Evolutionary conservation across 1,140 invertebrate species (phyloP), one percentile per base, ranked within the genome.

Genomic region (Heterodera schachtii): DNA sequence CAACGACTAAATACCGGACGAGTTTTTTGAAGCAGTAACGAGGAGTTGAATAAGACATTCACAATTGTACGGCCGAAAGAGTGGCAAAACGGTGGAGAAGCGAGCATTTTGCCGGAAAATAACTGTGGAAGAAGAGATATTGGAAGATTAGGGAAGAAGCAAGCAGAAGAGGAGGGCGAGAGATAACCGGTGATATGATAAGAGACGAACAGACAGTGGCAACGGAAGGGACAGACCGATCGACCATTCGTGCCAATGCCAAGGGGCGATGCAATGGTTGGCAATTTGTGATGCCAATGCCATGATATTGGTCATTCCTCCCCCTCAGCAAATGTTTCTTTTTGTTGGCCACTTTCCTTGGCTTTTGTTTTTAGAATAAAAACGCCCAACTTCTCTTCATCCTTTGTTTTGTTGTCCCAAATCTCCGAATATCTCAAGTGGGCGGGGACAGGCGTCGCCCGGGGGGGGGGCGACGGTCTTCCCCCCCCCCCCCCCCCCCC

Each of bases 401-500:
- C 69, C 69, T 41, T 71, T 46, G 69, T 46, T 46, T 71, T 46
- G 31, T 43, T 64, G 57, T 19, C 57, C 57, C 57, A 64, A 64
- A 64, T 64, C 57, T 64, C 16, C 11, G 57, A 64, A 19, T 64
- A 41, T 71, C 69, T 46, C 44, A 46, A 71, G 69, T 71, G 69
- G 69, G 69, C 69, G 69, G 69, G 19, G 69, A 41, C 69, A 71
- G 69, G 69, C 69, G 69, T 46, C 13, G 69, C 4, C 69, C 69
- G 69, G 69, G 31, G 69, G 8, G 31, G 19, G 11, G 69, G 69
- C 0, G 69, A 31, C 11, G 19, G 69, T 46, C 44, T 43, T 8
- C 6, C 4, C n/a, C 31, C 0, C 31, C 31, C 31, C 41, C 6
- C 4, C n/a, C 31, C 0, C 31, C 31, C 31, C 41, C 31, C 4